Evolutionary conservation across 2,888 invertebrate genomes (phyloP), one percentile per base, ranked within the genome.

Genomic region (Tiliacea aurago): DNA sequence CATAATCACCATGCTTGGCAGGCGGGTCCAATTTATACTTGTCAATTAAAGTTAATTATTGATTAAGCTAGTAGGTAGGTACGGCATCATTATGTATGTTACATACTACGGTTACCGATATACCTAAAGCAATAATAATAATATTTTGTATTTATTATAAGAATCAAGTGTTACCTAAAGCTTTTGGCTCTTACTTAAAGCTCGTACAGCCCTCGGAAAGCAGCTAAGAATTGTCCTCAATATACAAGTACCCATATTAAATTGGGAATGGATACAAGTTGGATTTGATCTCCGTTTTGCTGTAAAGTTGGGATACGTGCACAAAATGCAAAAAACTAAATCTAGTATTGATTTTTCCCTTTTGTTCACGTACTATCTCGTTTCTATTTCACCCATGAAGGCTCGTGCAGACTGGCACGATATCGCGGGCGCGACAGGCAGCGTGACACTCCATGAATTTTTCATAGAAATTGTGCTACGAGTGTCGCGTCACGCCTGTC

Each of bases 241-340:
- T 45, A 33, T 15, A 77, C n/a, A n/a, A n/a, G n/a, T n/a, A n/a
- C n/a, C n/a, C n/a, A n/a, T 47, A 47, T 73, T 49, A 66, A 73
- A 77, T 77, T 67, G 53, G 53, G 11, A 76, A 33, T 20, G 11
- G 33, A 73, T 47, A 43, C 56, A 77, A 43, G 33, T 56, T 77
- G 15, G 20, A 66, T 43, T 47, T 23, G 11, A 49, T 76, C 66
- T 13, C 5, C 28, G 20, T 47, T 76, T 66, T 23, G 18, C n/a
- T 33, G 47, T 47, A 41, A 61, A 53, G 23, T 13, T 13, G 6
- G 53, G 13, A 53, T 53, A 23, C 53, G 6, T 23, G 53, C 11
- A 23, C 11, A 23, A 23, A 53, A 61, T 61, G 2, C 1, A n/a
- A 43, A 15, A 43, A n/a, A 23, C 7, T 18, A 23, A 18, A 61